These are phyloP conservation scores for Pachyramphus minor DNA, from an alignment of 2,113 vertebrate genomes.

Conservation along the genomic window DNA sequence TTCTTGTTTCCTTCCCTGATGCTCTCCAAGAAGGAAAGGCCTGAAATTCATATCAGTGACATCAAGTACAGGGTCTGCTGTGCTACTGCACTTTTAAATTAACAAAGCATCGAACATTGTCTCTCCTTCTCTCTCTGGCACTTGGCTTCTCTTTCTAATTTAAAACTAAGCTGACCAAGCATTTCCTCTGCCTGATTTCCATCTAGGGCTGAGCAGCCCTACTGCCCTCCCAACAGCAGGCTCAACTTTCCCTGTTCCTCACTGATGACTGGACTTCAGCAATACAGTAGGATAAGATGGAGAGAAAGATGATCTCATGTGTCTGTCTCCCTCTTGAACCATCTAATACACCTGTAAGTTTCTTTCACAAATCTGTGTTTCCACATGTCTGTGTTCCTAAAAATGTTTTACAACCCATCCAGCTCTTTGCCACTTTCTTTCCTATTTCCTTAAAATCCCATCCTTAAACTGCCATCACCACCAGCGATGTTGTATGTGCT, in stretches of 20 bases:
- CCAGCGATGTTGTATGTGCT: not conserved
- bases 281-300: not conserved
- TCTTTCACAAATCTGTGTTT: not conserved
- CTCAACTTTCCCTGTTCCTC: not conserved
- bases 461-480: not conserved
- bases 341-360: not conserved
- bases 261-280: not conserved
- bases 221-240: not conserved
- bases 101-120: not conserved
- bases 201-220: not conserved
- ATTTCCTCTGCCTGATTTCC: not conserved
- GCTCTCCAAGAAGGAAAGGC: not conserved
- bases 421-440: not conserved
- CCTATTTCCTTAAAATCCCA: not conserved
- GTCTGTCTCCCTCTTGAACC: not conserved
- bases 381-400: not conserved
- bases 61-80: not conserved
- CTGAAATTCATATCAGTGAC: not conserved
- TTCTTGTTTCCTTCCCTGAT: conserved; percentile 22
- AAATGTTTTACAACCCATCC: not conserved
- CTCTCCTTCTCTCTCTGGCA: not conserved
- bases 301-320: not conserved
- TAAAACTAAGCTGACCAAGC: not conserved
- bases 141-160: not conserved
- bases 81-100: not conserved